These are phyloP conservation scores for Kuschelorhynchus macadamiae DNA, from an alignment of 2,888 invertebrate species.

Conservation along the genomic window DNA sequence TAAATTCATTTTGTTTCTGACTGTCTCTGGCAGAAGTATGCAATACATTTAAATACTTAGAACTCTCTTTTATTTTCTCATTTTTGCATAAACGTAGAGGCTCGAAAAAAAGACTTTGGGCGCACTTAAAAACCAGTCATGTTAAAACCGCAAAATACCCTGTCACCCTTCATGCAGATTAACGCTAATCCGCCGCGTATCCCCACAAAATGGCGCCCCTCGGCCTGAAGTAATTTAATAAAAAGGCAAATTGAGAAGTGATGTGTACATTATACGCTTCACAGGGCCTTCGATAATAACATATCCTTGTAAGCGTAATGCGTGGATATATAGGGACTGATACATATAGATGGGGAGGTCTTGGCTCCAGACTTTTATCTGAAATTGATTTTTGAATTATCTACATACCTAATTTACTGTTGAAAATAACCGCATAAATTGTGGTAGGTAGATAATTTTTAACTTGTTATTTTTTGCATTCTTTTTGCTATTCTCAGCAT, in stretches of 20 bases:
- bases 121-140: slow-evolving; percentile 24
- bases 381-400: not conserved
- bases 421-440: too few species aligned
- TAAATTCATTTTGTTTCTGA: too few species aligned
- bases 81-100: too few species aligned
- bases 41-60: too few species aligned
- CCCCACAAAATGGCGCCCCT: slow-evolving; percentile 40
- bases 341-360: slow-evolving; percentile 5
- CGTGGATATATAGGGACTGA: slow-evolving; percentile 19
- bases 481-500: too few species aligned
- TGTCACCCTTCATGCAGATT: slow-evolving; percentile 42
- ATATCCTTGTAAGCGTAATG: slow-evolving; percentile 36
- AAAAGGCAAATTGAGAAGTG: slow-evolving; percentile 55
- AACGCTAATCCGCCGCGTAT: slow-evolving; percentile 46
- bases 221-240: slow-evolving; percentile 54
- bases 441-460: too few species aligned
- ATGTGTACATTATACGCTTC: slow-evolving; percentile 49
- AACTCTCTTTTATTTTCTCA: too few species aligned
- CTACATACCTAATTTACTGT: too few species aligned
- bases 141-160: slow-evolving; percentile 40
- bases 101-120: too few species aligned
- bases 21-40: too few species aligned
- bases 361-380: not conserved
- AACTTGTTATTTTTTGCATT: too few species aligned
- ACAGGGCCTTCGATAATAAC: slow-evolving; percentile 30